phyloP scores from a whole-genome alignment of 2,113 vertebrate genomes.

The Ammodytes marinus region DNA sequence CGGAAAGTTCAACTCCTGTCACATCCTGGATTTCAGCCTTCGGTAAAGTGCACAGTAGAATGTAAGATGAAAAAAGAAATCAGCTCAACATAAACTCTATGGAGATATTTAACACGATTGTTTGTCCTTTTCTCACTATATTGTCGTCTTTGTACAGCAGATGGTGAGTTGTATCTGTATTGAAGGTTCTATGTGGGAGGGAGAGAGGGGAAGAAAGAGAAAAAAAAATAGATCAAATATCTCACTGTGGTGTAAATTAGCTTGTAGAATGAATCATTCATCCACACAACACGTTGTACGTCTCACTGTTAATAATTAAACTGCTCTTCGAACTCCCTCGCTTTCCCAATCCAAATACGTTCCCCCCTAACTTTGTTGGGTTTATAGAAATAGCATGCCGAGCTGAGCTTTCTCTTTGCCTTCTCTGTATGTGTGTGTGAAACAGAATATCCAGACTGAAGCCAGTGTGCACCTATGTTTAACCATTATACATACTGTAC shows the following conservation, averaged over 20 bases:
- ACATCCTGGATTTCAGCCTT: slow-evolving; percentile 2
- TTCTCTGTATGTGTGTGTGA: slow-evolving; percentile 9
- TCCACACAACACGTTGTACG: not conserved
- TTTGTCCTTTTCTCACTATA: slow-evolving; percentile 15
- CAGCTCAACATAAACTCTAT: not conserved
- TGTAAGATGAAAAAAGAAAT: not conserved
- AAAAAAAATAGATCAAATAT: slow-evolving; percentile 6
- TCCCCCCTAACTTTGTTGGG: not conserved
- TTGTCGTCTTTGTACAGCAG: slow-evolving; percentile 25
- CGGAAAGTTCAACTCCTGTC: not conserved
- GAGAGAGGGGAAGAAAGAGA: not conserved
- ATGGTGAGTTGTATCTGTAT: slow-evolving; percentile 27
- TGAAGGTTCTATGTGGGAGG: slow-evolving; percentile 27
- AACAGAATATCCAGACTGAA: slow-evolving; percentile 7
- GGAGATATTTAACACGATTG: not conserved
- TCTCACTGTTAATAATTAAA: slow-evolving; percentile 30
- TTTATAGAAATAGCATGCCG: slow-evolving; percentile 38
- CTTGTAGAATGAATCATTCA: slow-evolving; percentile 26
- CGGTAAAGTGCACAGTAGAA: not conserved
- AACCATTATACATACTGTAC: slow-evolving; percentile 9
- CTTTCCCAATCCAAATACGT: not conserved
- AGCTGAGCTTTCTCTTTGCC: slow-evolving; percentile 11
- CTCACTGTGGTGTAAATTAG: slow-evolving; percentile 42
- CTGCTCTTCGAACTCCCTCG: not conserved
- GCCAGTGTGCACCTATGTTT: slow-evolving; percentile 2